phyloP scores from a whole-genome alignment of 2,888 invertebrate species.

The Leptarthrus brevirostris region DNA sequence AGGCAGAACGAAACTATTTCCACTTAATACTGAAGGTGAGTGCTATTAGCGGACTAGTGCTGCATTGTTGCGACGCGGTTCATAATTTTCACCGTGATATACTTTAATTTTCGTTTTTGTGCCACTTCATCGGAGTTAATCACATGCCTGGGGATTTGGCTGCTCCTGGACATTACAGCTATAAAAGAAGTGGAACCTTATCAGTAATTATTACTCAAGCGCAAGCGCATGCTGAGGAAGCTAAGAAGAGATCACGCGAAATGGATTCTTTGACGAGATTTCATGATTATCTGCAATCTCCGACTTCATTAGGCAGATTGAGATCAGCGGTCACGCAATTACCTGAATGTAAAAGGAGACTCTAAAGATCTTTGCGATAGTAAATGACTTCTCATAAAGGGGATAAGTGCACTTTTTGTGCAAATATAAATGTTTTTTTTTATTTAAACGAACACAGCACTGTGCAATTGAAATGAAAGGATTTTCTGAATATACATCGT shows the following conservation, averaged over 20 bases:
- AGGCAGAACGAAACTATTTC: slow-evolving; percentile 1
- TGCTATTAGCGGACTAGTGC: neutral
- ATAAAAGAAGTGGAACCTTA: slow-evolving; percentile 5
- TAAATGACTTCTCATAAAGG: slow-evolving; percentile 6
- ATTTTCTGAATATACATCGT: no score
- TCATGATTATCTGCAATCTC: slow-evolving; percentile 32
- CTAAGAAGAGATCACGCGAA: neutral
- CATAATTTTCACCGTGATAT: slow-evolving; percentile 26
- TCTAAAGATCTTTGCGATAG: slow-evolving; percentile 13
- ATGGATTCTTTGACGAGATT: slow-evolving; percentile 13
- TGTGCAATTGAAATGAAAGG: no score
- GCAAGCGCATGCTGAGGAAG: neutral
- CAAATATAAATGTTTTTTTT: neutral
- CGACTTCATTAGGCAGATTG: slow-evolving; percentile 32
- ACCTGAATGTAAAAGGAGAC: slow-evolving; percentile 3
- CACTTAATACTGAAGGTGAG: slow-evolving; percentile 14
- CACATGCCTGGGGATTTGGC: neutral
- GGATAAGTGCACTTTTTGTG: neutral
- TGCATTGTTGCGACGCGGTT: slow-evolving; percentile 2
- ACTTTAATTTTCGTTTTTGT: slow-evolving; percentile 29
- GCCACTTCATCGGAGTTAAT: slow-evolving; percentile 12
- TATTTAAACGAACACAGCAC: no score
- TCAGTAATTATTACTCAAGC: slow-evolving; percentile 31
- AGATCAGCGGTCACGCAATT: slow-evolving; percentile 35
- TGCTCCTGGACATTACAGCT: neutral